These are phyloP conservation scores for Drosophila lacteicornis DNA, from an alignment of 1,140 invertebrate species.

Conservation along the genomic window DNA sequence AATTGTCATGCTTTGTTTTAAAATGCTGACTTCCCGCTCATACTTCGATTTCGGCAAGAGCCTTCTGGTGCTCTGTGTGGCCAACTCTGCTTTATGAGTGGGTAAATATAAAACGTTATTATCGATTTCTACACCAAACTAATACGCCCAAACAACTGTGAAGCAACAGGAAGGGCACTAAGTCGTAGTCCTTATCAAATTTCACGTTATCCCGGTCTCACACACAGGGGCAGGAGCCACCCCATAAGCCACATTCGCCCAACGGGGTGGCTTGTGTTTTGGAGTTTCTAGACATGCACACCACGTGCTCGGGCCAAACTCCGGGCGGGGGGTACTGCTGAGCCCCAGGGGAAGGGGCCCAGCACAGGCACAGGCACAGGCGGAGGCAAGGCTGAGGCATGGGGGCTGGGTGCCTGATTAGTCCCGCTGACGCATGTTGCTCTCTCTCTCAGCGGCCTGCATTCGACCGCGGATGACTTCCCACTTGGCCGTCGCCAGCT, in stretches of 20 bases:
- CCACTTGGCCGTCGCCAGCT: slow-evolving; percentile 27
- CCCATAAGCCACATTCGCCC: slow-evolving; percentile 35
- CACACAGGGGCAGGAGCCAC: slow-evolving; percentile 7
- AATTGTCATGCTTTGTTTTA: too few species aligned
- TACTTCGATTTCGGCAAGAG: too few species aligned
- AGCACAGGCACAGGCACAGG: not conserved
- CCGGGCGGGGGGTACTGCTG: not conserved
- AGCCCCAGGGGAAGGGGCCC: slow-evolving; percentile 2
- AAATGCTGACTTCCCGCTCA: too few species aligned
- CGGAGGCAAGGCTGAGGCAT: slow-evolving; percentile 2
- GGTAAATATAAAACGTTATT: too few species aligned
- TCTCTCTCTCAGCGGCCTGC: slow-evolving; percentile 52
- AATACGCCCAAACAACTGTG: not conserved
- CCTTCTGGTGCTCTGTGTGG: not conserved
- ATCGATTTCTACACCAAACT: not conserved
- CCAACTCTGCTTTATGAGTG: not conserved
- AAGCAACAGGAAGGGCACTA: not conserved
- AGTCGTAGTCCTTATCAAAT: slow-evolving; percentile 35
- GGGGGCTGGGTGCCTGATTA: slow-evolving; percentile 66
- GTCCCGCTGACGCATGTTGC: slow-evolving; percentile 67
- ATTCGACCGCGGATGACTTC: slow-evolving; percentile 54
- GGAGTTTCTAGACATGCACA: slow-evolving; percentile 67
- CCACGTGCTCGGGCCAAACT: slow-evolving; percentile 69
- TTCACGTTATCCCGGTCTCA: slow-evolving; percentile 28
- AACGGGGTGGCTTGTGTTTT: slow-evolving; percentile 70